Evolutionary conservation across 2,797 vertebrate species (phyloP).

Genomic region (Petrocephalus schoutedeni): DNA sequence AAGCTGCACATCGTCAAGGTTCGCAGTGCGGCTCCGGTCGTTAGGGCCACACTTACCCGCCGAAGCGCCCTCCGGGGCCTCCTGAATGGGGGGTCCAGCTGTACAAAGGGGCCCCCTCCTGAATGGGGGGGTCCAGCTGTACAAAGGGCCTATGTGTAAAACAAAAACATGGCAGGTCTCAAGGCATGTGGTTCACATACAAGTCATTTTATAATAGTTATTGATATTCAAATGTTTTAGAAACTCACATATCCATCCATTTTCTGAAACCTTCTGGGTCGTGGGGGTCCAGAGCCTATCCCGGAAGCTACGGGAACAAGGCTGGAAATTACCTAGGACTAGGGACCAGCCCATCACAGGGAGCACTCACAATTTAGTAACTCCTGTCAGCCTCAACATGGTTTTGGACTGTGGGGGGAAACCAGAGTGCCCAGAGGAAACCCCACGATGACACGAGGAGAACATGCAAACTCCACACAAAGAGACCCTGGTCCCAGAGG

Average conservation of each 20-base stretch:
- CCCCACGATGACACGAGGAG: too few relatives aligned
- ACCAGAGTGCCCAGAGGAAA: too few relatives aligned
- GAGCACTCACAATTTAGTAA: too few relatives aligned
- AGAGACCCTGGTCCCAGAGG: too few relatives aligned
- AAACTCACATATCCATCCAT: background rate
- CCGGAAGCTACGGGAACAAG: too few relatives aligned
- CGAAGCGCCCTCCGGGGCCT: background rate
- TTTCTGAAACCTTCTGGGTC: too few relatives aligned
- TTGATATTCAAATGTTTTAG: background rate
- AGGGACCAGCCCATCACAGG: too few relatives aligned
- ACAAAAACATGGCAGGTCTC: background rate
- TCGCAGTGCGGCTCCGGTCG: conserved; percentile 27
- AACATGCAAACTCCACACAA: too few relatives aligned
- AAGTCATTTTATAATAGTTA: background rate
- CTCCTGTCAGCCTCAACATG: too few relatives aligned
- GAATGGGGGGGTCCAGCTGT: conserved; percentile 2
- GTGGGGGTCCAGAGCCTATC: too few relatives aligned
- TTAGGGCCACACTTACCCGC: background rate
- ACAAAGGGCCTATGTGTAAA: background rate
- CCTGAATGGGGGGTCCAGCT: background rate
- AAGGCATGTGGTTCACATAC: background rate
- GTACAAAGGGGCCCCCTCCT: background rate
- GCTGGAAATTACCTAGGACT: too few relatives aligned
- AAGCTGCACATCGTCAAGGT: conserved; percentile 98
- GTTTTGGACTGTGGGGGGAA: too few relatives aligned